Conservation (phyloP, 2,113 vertebrate species). For the Strigops habroptila region DNA sequence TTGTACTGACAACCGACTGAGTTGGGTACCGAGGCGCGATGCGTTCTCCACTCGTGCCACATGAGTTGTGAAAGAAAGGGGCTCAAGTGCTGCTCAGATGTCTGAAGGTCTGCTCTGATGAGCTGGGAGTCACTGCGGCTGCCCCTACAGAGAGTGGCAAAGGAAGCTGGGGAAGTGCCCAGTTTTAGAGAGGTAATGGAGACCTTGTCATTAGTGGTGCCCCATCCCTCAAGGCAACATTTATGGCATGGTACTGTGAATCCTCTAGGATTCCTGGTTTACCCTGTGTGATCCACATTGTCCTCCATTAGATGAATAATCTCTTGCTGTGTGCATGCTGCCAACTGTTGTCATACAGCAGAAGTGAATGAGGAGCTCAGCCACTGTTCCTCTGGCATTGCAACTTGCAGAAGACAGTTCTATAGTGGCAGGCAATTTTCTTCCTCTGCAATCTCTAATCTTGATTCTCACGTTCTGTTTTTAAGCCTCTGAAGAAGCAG, state of each 20-base stretch:
- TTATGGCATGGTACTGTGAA: background rate
- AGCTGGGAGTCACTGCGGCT: too few species aligned
- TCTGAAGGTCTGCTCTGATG: too few species aligned
- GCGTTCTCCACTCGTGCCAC: too few species aligned
- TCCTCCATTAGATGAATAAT: background rate
- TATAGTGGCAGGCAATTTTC: background rate
- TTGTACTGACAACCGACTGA: too few species aligned
- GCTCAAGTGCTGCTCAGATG: too few species aligned
- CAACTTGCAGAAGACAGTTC: background rate
- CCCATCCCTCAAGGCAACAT: accelerated
- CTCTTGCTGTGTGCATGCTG: background rate
- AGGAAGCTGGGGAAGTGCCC: background rate
- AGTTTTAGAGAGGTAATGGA: background rate
- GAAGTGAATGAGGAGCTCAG: background rate
- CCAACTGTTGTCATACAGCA: background rate
- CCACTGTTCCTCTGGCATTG: background rate
- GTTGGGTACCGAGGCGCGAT: too few species aligned
- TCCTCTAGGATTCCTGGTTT: background rate
- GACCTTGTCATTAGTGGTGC: background rate
- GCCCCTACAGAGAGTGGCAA: background rate
- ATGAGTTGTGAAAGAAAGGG: too few species aligned
- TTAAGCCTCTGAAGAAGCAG: slow-evolving; percentile 85
- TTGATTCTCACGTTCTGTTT: background rate
- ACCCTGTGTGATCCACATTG: background rate
- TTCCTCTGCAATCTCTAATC: background rate